These are phyloP conservation scores for Entomobrya proxima DNA, from an alignment of 2,888 invertebrate species.

Conservation along the genomic window DNA sequence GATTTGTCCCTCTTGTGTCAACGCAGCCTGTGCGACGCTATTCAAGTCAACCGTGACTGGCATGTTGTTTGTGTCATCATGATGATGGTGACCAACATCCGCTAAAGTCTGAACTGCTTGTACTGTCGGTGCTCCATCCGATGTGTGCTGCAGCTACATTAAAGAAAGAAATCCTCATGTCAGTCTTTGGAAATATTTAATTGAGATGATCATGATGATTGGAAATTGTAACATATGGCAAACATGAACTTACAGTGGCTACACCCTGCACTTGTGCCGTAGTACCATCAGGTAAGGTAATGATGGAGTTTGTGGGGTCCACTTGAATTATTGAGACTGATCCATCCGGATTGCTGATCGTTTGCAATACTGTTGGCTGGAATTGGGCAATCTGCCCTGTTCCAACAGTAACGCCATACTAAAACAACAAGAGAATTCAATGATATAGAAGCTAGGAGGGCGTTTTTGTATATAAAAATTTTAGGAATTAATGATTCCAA, in stretches of 20 bases:
- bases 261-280: constrained; percentile 94
- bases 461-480: neutral
- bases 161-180: neutral
- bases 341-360: constrained; percentile 97
- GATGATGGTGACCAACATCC: too few relatives aligned
- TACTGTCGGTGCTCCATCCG: constrained; percentile 77
- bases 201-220: neutral
- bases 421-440: neutral
- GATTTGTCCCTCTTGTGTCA: constrained; percentile 95
- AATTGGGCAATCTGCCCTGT: constrained; percentile 82
- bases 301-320: constrained; percentile 94
- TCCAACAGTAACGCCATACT: constrained; percentile 60
- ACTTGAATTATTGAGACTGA: constrained; percentile 97
- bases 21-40: constrained; percentile 91
- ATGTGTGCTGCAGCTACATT: constrained; percentile 75
- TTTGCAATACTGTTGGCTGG: constrained; percentile 93
- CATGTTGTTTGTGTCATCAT: constrained; percentile 78
- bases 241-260: constrained; percentile 80
- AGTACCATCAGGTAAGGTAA: constrained; percentile 95
- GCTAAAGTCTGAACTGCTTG: constrained; percentile 84
- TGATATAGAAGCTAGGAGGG: neutral
- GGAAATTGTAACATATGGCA: neutral
- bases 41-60: constrained; percentile 90
- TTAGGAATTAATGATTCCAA: neutral
- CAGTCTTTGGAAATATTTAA: neutral